phyloP scores from a whole-genome alignment of 2,113 vertebrate genomes.

The Jaculus jaculus region DNA sequence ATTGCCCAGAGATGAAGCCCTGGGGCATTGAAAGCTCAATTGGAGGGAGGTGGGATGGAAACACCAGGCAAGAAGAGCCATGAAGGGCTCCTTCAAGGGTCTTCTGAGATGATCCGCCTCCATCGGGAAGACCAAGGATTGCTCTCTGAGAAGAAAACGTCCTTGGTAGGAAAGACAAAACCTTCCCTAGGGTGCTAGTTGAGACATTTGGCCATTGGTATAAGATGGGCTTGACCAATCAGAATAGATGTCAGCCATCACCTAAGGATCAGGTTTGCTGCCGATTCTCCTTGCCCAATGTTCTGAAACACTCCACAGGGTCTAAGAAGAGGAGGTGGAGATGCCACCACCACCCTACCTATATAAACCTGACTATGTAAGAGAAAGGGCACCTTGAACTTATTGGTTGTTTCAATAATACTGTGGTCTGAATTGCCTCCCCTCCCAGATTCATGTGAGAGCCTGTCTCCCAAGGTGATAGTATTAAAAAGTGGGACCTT shows the following conservation, averaged over 20 bases:
- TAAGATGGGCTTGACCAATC: too few species aligned
- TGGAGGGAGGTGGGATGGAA: fast-evolving
- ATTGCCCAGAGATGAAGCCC: neutral
- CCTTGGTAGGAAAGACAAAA: neutral
- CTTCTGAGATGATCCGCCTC: neutral
- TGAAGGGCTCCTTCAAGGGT: neutral
- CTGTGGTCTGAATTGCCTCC: neutral
- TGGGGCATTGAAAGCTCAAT: neutral
- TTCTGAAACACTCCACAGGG: too few species aligned
- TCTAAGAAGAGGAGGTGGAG: neutral
- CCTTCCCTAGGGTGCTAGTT: neutral
- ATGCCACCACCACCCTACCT: neutral
- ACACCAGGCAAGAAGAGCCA: neutral
- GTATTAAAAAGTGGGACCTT: neutral
- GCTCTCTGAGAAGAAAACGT: conserved; percentile 5
- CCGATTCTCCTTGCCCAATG: neutral
- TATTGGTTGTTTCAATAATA: neutral
- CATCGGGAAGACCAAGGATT: neutral
- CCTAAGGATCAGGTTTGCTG: neutral
- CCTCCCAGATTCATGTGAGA: neutral
- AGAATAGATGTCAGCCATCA: neutral
- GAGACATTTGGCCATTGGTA: neutral
- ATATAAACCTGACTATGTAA: neutral
- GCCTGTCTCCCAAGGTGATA: neutral
- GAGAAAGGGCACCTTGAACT: neutral